Percentiles rank a stretch among this genome's conserved stretches.
Evolutionary conservation across 2,888 invertebrate genomes (phyloP).

Genomic region (Meliscaeva auricollis): DNA sequence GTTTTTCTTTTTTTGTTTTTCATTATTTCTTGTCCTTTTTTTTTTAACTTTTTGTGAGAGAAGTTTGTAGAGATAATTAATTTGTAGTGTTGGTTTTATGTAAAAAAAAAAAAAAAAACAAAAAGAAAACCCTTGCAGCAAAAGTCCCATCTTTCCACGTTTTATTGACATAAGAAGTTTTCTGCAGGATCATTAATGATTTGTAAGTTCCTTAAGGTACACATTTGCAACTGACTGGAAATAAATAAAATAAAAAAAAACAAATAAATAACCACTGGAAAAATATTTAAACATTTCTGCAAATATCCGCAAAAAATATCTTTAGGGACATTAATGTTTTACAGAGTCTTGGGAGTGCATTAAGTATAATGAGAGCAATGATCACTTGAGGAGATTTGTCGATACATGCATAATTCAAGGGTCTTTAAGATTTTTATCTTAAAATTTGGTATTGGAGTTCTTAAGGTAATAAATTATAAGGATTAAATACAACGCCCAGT

Average conservation of each 20-base stretch:
- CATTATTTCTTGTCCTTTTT: background rate
- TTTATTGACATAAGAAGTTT: slow-evolving; percentile 45
- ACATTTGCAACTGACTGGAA: background rate
- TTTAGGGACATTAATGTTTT: slow-evolving; percentile 1
- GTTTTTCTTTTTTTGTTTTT: background rate
- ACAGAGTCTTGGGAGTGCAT: background rate
- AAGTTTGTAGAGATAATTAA: slow-evolving; percentile 59
- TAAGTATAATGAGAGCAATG: background rate
- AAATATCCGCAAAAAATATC: background rate
- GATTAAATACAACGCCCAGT: no score
- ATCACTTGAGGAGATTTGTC: background rate
- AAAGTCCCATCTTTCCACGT: background rate
- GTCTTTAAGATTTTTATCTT: no score
- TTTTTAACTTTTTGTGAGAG: background rate
- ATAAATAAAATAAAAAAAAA: background rate
- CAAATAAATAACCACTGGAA: background rate
- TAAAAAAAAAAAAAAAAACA: background rate
- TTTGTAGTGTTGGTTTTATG: slow-evolving; percentile 23
- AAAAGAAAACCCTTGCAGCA: background rate
- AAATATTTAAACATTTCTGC: slow-evolving; percentile 4
- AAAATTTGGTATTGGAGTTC: no score
- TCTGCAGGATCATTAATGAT: slow-evolving; percentile 58
- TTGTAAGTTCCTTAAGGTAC: slow-evolving; percentile 23
- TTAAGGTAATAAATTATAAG: background rate
- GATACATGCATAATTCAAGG: no score